Percentiles rank a stretch among this genome's conserved stretches.
Conservation (phyloP, 1,140 invertebrate species). For the Cepaea nemoralis region DNA sequence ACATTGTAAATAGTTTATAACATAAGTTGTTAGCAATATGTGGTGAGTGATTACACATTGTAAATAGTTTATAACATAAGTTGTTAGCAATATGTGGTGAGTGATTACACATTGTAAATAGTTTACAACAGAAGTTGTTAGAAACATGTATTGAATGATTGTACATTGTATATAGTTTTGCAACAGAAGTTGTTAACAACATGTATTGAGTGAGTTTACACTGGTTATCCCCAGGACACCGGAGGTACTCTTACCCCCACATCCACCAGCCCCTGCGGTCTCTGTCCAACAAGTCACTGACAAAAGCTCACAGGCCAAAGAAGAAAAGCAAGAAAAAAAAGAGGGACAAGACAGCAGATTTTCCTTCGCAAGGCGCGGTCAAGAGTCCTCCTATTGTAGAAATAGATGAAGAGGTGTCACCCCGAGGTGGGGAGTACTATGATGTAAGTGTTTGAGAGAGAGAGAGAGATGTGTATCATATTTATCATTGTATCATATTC, state of each 20-base stretch:
- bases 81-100: too few species aligned
- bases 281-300: slow-evolving; percentile 58
- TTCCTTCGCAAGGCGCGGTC: slow-evolving; percentile 60
- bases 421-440: not conserved
- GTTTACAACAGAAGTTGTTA: too few species aligned
- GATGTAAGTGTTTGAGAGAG: not conserved
- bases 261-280: slow-evolving; percentile 64
- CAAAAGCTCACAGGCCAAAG: slow-evolving; percentile 41
- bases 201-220: not conserved
- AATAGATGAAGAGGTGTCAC: slow-evolving; percentile 43
- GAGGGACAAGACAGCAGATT: slow-evolving; percentile 58
- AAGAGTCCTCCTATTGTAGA: slow-evolving; percentile 63
- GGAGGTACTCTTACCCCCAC: slow-evolving; percentile 60
- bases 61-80: too few species aligned
- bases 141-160: not conserved
- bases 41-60: too few species aligned
- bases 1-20: too few species aligned
- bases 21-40: too few species aligned
- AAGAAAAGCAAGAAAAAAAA: slow-evolving; percentile 70
- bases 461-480: too few species aligned
- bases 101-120: too few species aligned
- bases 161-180: not conserved
- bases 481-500: too few species aligned
- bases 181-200: not conserved
- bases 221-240: slow-evolving; percentile 53